Evolutionary conservation across 2,888 invertebrate species (phyloP).

Genomic region (Neuroscelio doddi): DNA sequence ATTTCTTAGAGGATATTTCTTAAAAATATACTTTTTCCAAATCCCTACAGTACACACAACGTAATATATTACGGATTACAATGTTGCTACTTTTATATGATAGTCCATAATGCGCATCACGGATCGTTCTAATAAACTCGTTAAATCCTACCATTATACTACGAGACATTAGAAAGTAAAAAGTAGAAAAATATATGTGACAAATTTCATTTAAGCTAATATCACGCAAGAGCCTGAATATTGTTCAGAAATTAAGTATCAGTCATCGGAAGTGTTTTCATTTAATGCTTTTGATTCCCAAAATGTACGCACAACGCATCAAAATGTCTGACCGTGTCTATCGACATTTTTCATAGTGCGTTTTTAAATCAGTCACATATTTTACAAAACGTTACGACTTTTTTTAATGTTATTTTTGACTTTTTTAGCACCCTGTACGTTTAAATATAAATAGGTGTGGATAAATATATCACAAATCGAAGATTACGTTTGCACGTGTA

Average conservation of each 20-base stretch:
- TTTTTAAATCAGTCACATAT: too few relatives aligned
- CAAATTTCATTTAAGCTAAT: constrained; percentile 47
- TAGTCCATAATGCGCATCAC: constrained; percentile 31
- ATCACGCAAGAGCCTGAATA: constrained; percentile 47
- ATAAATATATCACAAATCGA: too few relatives aligned
- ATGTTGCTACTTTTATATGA: constrained; percentile 11
- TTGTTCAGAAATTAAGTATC: constrained; percentile 39
- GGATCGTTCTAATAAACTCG: constrained; percentile 39
- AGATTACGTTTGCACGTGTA: not conserved
- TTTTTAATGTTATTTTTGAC: too few relatives aligned
- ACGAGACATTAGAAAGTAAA: constrained; percentile 55
- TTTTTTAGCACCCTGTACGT: too few relatives aligned
- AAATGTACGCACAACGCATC: too few relatives aligned
- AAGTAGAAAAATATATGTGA: constrained; percentile 60
- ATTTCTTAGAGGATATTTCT: too few relatives aligned
- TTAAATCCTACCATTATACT: constrained; percentile 33
- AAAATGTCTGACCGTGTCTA: too few relatives aligned
- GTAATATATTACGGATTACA: constrained; percentile 8
- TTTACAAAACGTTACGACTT: too few relatives aligned
- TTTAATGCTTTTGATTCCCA: constrained; percentile 10
- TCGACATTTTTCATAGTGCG: too few relatives aligned
- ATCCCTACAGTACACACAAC: not conserved
- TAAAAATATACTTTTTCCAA: not conserved
- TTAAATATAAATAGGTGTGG: too few relatives aligned
- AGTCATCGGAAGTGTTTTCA: constrained; percentile 28